Percentiles rank a stretch among this genome's conserved stretches.
phyloP scores from a whole-genome alignment of 2,113 vertebrate genomes.

The Rhinichthys klamathensis region DNA sequence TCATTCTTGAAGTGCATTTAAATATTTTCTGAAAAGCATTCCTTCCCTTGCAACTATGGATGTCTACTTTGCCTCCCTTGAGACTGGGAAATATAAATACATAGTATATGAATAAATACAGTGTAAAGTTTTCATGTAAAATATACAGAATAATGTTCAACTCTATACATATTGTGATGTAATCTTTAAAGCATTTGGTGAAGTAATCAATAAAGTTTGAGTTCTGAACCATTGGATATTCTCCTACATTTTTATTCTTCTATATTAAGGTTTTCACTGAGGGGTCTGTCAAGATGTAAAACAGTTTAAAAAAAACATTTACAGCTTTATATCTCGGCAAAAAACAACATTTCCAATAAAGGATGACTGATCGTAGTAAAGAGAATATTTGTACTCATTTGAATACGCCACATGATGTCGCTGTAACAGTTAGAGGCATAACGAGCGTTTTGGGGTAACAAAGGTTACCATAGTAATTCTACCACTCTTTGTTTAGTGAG shows the following conservation, averaged over 20 bases:
- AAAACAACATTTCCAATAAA: neutral
- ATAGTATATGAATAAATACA: conserved; percentile 70
- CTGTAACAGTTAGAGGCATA: neutral
- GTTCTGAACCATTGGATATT: conserved; percentile 64
- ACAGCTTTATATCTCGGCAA: no score
- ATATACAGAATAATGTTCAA: conserved; percentile 73
- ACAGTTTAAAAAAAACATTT: no score
- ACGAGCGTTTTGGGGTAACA: conserved; percentile 65
- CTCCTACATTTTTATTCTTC: conserved; percentile 15
- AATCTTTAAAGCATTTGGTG: conserved; percentile 76
- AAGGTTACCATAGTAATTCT: conserved; percentile 76
- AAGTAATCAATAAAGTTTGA: conserved; percentile 77
- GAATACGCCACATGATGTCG: conserved; percentile 16
- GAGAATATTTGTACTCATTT: neutral
- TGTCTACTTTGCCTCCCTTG: conserved; percentile 73
- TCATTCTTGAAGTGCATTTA: conserved; percentile 82
- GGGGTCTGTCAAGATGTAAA: no score
- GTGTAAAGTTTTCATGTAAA: conserved; percentile 83
- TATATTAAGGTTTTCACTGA: neutral
- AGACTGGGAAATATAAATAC: conserved; percentile 73
- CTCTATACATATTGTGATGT: conserved; percentile 75
- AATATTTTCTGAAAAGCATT: conserved; percentile 78
- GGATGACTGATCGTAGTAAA: neutral
- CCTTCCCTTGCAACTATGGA: conserved; percentile 74
- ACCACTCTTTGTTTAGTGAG: conserved; percentile 65